phyloP scores from a whole-genome alignment of 2,113 vertebrate genomes.

The Amphilophus citrinellus region DNA sequence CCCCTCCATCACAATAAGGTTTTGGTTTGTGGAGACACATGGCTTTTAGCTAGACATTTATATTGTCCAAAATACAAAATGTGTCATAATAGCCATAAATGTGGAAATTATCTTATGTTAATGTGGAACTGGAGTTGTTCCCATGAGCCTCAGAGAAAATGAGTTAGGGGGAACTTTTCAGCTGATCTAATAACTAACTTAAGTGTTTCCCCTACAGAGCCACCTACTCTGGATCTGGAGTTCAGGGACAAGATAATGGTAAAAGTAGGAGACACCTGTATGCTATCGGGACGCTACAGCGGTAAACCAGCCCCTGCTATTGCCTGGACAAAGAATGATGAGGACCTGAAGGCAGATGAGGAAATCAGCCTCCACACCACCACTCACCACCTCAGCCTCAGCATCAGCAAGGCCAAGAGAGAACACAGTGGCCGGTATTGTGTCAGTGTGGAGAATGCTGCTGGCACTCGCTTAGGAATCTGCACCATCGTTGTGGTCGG shows the following conservation, averaged over 20 bases:
- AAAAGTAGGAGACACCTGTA: constrained; percentile 92
- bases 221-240: constrained; percentile 92
- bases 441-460: constrained; percentile 90
- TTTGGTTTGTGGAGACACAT: too few species aligned
- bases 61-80: not conserved
- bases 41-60: too few species aligned
- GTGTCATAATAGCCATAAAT: not conserved
- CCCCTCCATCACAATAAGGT: too few species aligned
- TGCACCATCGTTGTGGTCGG: constrained; percentile 94
- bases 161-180: not conserved
- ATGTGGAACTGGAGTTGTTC: not conserved
- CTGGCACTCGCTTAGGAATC: constrained; percentile 88
- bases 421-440: constrained; percentile 92
- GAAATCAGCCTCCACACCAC: constrained; percentile 86
- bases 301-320: constrained; percentile 92
- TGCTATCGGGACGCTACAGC: constrained; percentile 87
- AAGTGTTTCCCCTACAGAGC: constrained; percentile 80
- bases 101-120: not conserved
- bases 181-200: not conserved
- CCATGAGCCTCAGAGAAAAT: not conserved
- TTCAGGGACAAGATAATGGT: constrained; percentile 92
- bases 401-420: constrained; percentile 87
- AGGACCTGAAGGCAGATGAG: constrained; percentile 86
- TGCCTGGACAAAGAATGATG: constrained; percentile 91
- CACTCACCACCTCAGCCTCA: constrained; percentile 85